Base-by-base conservation (phyloP, 2,888 invertebrate genomes). In the Polydrusus pterygomalis region DNA sequence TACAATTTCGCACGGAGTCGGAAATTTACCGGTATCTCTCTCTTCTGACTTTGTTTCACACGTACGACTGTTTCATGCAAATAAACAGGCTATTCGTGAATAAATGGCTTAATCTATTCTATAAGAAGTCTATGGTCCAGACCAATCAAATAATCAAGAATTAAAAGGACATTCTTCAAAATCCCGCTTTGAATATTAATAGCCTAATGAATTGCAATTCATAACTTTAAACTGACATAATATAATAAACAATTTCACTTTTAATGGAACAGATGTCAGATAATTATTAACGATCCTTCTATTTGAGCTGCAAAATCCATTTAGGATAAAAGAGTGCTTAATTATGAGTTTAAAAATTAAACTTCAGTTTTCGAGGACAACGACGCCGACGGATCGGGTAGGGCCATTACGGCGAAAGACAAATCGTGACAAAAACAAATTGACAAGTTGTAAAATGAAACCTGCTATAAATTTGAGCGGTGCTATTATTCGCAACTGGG, bases 331-430 rank as follows among this genome's bases (percentile, higher is more conserved):
- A 58, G 38, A 38, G 34, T 34, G 38, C 17, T 17, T 58, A 58
- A 58, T 58, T 58, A 38, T 17, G 8, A 58, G 58, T 58, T 58
- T 58, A 58, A 58, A 58, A 58, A 58, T 58, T 58, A 38, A 58
- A 58, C 58, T 58, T 58, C 58, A 58, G 34, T 58, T 34, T 34
- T 58, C 38, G 38, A n/a, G 43, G 58, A 58, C 17, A 58, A 58
- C 34, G n/a, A 30, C n/a, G 58, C 34, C 34, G n/a, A 30, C n/a
- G 58, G 58, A 58, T 58, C 58, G 30, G 58, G 58, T 58, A 17
- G 38, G 38, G 58, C 58, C 58, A 58, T 58, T 58, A 58, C 34
- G 20, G 30, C 11, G 58, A 38, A 47, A 47, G 30, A 56, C 34
- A 34, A 34, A 34, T 34, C 34, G 34, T 34, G 58, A 58, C 58